These are phyloP conservation scores for Strigamia transsilvanica DNA, from an alignment of 2,888 invertebrate species.

Conservation along the genomic window DNA sequence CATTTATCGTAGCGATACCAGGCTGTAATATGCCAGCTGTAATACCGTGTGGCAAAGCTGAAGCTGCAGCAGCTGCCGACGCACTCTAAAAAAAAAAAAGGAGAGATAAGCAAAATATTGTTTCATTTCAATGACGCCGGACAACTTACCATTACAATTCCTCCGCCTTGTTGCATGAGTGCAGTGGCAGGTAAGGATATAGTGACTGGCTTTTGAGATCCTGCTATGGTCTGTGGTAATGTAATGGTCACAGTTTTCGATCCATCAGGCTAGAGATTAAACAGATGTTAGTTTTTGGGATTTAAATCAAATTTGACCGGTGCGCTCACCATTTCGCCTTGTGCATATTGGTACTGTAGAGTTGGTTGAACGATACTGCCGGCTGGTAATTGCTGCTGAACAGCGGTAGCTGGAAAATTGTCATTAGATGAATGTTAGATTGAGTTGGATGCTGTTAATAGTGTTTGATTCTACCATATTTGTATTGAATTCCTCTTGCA, in stretches of 20 bases:
- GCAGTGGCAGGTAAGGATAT: constrained; percentile 55
- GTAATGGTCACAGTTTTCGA: constrained; percentile 57
- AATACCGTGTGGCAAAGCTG: constrained; percentile 82
- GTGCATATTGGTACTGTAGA: constrained; percentile 56
- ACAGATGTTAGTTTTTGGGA: not conserved
- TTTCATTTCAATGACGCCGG: not conserved
- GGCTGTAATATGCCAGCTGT: constrained; percentile 84
- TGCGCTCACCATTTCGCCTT: constrained; percentile 54
- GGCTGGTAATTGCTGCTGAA: constrained; percentile 55
- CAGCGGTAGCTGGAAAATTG: not conserved
- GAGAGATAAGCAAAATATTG: not conserved
- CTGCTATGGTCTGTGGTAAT: constrained; percentile 55
- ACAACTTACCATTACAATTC: constrained; percentile 56
- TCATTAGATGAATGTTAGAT: constrained; percentile 3
- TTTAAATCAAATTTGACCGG: too few relatives aligned
- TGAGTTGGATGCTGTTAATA: not conserved
- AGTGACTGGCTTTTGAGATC: constrained; percentile 55
- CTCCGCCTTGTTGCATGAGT: constrained; percentile 56
- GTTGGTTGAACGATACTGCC: constrained; percentile 57
- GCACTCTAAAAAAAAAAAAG: constrained; percentile 71
- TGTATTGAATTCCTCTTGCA: constrained; percentile 14
- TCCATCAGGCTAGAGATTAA: constrained; percentile 56
- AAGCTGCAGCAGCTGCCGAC: constrained; percentile 87
- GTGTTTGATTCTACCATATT: not conserved
- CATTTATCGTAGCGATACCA: constrained; percentile 50